Evolutionary conservation across 1,140 invertebrate species (phyloP).

Genomic region (Centruroides vittatus): DNA sequence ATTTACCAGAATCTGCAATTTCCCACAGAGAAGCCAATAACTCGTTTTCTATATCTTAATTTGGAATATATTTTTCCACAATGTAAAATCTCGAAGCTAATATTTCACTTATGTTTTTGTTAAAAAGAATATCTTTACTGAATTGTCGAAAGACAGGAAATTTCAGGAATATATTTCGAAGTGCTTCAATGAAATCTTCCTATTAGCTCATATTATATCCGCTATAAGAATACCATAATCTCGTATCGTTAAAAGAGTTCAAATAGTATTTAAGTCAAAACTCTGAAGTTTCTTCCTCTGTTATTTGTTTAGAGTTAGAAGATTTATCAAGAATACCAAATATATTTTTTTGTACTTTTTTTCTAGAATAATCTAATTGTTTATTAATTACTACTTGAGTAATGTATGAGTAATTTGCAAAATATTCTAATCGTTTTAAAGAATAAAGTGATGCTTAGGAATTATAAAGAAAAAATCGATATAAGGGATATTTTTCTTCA

Average conservation of each 20-base stretch:
- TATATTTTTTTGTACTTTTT: constrained; percentile 53
- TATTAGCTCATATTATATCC: constrained; percentile 59
- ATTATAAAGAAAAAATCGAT: too few species aligned
- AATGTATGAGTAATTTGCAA: constrained; percentile 74
- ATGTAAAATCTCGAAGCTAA: constrained; percentile 70
- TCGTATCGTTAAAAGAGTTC: constrained; percentile 53
- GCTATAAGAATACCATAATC: constrained; percentile 41
- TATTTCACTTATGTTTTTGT: constrained; percentile 52
- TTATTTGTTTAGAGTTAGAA: constrained; percentile 63
- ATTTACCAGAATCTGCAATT: constrained; percentile 55
- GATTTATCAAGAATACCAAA: constrained; percentile 62
- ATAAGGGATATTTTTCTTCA: too few species aligned
- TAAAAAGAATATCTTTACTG: constrained; percentile 69
- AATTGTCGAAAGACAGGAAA: constrained; percentile 43
- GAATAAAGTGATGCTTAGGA: too few species aligned
- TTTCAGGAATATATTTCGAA: constrained; percentile 43
- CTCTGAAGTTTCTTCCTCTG: constrained; percentile 58
- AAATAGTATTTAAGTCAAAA: constrained; percentile 78
- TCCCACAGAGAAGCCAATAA: constrained; percentile 65
- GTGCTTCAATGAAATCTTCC: constrained; percentile 51
- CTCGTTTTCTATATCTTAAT: constrained; percentile 76
- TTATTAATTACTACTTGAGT: constrained; percentile 75
- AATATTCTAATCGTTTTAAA: constrained; percentile 36
- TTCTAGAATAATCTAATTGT: constrained; percentile 69
- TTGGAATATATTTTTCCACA: constrained; percentile 73